These are phyloP conservation scores for Himalopsyche phryganea DNA, from an alignment of 1,140 invertebrate species.

Conservation along the genomic window DNA sequence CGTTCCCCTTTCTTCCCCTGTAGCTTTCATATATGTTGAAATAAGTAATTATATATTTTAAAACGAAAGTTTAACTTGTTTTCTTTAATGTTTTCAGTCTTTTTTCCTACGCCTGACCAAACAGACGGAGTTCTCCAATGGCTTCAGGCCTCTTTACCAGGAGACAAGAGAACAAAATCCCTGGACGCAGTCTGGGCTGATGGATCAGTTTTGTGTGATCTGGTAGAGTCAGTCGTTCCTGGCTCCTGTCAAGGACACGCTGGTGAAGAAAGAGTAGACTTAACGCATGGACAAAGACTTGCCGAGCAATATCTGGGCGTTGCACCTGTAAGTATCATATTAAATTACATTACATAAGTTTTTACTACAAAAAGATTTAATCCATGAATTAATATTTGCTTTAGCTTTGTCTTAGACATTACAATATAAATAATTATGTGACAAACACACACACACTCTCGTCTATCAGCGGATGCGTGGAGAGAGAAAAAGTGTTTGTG, in stretches of 20 bases:
- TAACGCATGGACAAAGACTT: constrained; percentile 55
- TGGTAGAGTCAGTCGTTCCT: constrained; percentile 53
- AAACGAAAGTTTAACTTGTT: too few species aligned
- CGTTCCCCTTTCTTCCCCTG: too few species aligned
- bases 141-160: constrained; percentile 43
- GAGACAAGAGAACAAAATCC: constrained; percentile 38
- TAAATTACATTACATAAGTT: background rate
- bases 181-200: constrained; percentile 53
- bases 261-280: constrained; percentile 47
- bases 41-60: too few species aligned
- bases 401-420: too few species aligned
- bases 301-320: constrained; percentile 57
- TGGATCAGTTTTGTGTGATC: constrained; percentile 56
- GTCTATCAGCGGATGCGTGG: too few species aligned
- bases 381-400: background rate
- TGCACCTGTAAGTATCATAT: constrained; percentile 45
- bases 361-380: too few species aligned
- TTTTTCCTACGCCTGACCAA: constrained; percentile 47
- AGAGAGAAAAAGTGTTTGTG: too few species aligned
- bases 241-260: constrained; percentile 54
- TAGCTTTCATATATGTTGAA: too few species aligned
- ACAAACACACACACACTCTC: too few species aligned
- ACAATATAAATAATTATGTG: too few species aligned
- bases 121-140: constrained; percentile 45
- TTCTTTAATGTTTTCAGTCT: constrained; percentile 46